Evolutionary conservation across 1,140 invertebrate species (phyloP), one percentile per base, ranked within the genome.

Genomic region (Drosophila novamexicana): DNA sequence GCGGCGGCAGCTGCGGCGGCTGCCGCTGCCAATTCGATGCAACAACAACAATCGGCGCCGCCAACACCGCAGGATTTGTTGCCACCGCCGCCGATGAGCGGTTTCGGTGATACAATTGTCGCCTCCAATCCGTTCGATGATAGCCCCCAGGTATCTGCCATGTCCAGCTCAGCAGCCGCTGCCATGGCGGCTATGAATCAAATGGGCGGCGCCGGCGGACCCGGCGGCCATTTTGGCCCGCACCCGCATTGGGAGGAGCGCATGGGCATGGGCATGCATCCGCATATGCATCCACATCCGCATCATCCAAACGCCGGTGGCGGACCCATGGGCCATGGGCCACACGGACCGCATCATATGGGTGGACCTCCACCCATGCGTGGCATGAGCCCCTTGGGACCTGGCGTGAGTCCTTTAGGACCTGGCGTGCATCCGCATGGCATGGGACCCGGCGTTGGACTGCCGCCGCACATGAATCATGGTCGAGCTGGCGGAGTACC

Each of bases 81-180:
- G 70, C 93, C 97, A 66, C 97, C 97, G 32, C 97, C 97, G 10
- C 95, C 97, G 34, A 94, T 96, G 80, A 95, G 96, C 45, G 96
- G 97, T 57, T 98, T 97, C 93, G 97, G 97, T 44, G 97, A 98
- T 89, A 98, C 97, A 49, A 98, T 99, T 88, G 95, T 98, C 70
- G 98, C 97, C 39, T 98, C 97, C 61, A 98, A 98, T 93, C 98
- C 98, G 32, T 98, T 99, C 93, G 98, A 99, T 93, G 98, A 99
- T 88, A 97, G 96, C 9, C 97, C 97, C 22, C 94, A 95, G 93
- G 84, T 79, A 8, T 81, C 85, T 39, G 79, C 82, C 7, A 91
- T 92, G 84, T 90, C 90, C 4, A 91, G 81, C 32, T 88, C 84
- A 5, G 86, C 83, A 8, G 80, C 81, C 14, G 93, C 94, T 69